Percentiles rank a stretch among this genome's conserved stretches.
Conservation (phyloP, 2,888 invertebrate species). For the Holacanthella duospinosa region DNA sequence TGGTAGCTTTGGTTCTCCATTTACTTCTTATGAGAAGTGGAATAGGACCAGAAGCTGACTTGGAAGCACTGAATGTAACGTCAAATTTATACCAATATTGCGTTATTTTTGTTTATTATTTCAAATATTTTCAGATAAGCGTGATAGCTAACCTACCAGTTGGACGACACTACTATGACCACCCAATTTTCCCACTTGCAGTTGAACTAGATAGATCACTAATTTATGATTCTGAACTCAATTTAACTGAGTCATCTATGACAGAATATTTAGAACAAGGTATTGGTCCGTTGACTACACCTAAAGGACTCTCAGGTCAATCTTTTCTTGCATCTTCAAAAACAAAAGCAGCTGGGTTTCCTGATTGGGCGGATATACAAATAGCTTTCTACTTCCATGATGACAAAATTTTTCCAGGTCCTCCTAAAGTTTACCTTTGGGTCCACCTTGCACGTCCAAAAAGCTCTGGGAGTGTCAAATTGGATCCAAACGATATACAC, state of each 20-base stretch:
- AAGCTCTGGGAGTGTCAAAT: too few relatives aligned
- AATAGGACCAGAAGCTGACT: too few relatives aligned
- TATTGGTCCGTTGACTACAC: conserved; percentile 7
- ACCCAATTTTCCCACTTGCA: conserved; percentile 3
- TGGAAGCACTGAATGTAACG: too few relatives aligned
- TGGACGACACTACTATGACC: conserved; percentile 14
- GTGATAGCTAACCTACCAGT: conserved; percentile 14
- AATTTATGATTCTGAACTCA: background rate
- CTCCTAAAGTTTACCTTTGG: too few relatives aligned
- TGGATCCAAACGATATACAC: too few relatives aligned
- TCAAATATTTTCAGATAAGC: background rate
- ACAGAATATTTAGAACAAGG: background rate
- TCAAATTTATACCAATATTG: too few relatives aligned
- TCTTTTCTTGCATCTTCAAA: background rate
- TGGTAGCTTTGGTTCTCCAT: too few relatives aligned
- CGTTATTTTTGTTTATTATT: too few relatives aligned
- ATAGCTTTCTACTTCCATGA: background rate
- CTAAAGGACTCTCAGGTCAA: background rate
- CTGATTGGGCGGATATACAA: conserved; percentile 15
- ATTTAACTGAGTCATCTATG: conserved; percentile 7
- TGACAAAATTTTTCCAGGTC: background rate
- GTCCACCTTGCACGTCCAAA: too few relatives aligned
- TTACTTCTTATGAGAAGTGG: too few relatives aligned
- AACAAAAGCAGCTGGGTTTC: background rate
- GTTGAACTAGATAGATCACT: conserved; percentile 10